Conservation (phyloP, 2,797 vertebrate genomes). For the Typhlichthys eigenmanni region DNA sequence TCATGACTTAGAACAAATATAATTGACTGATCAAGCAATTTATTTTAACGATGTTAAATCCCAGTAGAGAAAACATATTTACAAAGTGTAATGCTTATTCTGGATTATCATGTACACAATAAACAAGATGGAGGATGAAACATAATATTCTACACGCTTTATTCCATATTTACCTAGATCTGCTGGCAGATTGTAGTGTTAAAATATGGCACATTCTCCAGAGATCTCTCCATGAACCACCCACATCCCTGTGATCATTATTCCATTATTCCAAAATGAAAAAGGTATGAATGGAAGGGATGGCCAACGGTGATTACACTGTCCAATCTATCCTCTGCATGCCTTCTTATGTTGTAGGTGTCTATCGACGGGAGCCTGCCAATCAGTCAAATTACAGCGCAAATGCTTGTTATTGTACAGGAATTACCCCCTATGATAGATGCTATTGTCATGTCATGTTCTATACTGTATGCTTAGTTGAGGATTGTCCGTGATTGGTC, state of each 20-base stretch:
- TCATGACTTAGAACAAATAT: too few species aligned
- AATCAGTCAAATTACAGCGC: conserved; percentile 28
- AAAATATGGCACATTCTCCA: too few species aligned
- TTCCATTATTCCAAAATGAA: conserved; percentile 12
- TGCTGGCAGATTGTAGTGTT: too few species aligned
- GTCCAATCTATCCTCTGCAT: conserved; percentile 16
- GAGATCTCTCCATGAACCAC: too few species aligned
- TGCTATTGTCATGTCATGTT: conserved; percentile 6
- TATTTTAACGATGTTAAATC: conserved; percentile 61
- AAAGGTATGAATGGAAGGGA: conserved; percentile 27
- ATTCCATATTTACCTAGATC: too few species aligned
- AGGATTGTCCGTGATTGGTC: too few species aligned
- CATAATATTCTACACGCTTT: too few species aligned
- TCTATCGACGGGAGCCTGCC: conserved; percentile 30
- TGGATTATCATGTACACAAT: too few species aligned
- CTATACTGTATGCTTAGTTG: background rate
- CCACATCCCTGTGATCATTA: conserved; percentile 30
- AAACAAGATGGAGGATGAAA: too few species aligned
- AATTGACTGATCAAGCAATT: conserved; percentile 49
- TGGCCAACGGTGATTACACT: conserved; percentile 16
- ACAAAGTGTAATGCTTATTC: conserved; percentile 12
- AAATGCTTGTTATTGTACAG: conserved; percentile 14
- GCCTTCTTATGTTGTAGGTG: conserved; percentile 22
- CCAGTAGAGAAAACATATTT: conserved; percentile 47
- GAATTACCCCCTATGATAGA: background rate